phyloP scores from a whole-genome alignment of 92 coral and sea anemone species.

The Phenganax subtilis region DNA sequence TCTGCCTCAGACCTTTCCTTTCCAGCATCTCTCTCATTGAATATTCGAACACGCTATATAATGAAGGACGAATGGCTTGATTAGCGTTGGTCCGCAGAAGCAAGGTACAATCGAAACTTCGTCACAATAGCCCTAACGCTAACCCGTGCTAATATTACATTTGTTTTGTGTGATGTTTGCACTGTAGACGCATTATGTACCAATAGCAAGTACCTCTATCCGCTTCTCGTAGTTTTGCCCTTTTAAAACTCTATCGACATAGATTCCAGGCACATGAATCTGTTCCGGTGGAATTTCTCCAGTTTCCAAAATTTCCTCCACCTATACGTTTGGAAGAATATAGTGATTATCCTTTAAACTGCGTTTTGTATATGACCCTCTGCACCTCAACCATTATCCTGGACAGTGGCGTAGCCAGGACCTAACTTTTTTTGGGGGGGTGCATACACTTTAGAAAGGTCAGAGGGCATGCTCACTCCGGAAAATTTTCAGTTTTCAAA shows the following conservation, averaged over 20 bases:
- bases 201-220: conserved; percentile 60
- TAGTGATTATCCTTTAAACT: too few species aligned
- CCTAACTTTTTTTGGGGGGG: neutral
- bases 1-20: conserved; percentile 61
- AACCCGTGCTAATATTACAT: neutral
- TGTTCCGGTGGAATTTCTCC: conserved; percentile 90
- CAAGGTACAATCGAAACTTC: neutral
- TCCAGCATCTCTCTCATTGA: conserved; percentile 4
- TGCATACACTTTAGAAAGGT: too few species aligned
- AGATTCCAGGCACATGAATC: conserved; percentile 79
- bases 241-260: conserved; percentile 74
- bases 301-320: conserved; percentile 84
- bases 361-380: too few species aligned
- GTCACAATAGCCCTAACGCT: neutral
- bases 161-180: neutral
- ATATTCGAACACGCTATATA: conserved; percentile 30
- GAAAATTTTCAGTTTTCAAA: too few species aligned
- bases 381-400: too few species aligned
- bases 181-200: too few species aligned
- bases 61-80: neutral
- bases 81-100: neutral
- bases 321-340: conserved; percentile 41
- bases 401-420: neutral
- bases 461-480: too few species aligned
- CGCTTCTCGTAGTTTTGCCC: conserved; percentile 80